Conservation (phyloP, 1,140 invertebrate species). For the Leptoteleia sp. region DNA sequence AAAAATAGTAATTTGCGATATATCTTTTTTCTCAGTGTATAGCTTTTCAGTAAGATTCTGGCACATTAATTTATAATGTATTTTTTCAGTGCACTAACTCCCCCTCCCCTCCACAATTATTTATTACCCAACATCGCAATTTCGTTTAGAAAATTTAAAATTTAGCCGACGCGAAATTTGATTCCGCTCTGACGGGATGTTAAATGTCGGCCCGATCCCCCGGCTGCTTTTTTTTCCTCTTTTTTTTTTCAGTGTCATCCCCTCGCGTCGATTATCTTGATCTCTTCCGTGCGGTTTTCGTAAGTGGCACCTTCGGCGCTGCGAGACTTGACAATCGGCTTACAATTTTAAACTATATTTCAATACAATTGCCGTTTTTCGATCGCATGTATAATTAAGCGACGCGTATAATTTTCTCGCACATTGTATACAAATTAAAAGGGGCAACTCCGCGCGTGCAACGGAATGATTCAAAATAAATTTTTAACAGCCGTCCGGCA, state of each 20-base stretch:
- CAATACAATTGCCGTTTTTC: conserved; percentile 42
- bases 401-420: conserved; percentile 17
- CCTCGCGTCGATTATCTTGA: conserved; percentile 52
- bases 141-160: too few relatives aligned
- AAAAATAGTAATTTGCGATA: too few relatives aligned
- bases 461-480: conserved; percentile 16
- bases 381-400: conserved; percentile 50
- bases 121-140: too few relatives aligned
- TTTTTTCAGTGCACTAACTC: too few relatives aligned
- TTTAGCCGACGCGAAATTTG: background rate
- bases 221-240: too few relatives aligned
- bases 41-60: too few relatives aligned
- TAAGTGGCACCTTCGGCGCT: conserved; percentile 60
- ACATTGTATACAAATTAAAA: conserved; percentile 45
- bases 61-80: too few relatives aligned
- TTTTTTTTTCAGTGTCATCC: conserved; percentile 38
- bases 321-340: conserved; percentile 51
- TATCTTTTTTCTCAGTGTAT: too few relatives aligned
- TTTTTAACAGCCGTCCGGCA: background rate
- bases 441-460: conserved; percentile 1
- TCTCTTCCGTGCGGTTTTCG: conserved; percentile 54
- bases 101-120: too few relatives aligned
- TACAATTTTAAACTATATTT: conserved; percentile 56
- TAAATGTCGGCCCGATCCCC: conserved; percentile 16
- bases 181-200: conserved; percentile 15